Conservation (phyloP, 2,888 invertebrate species). For the Synergus itoensis region DNA sequence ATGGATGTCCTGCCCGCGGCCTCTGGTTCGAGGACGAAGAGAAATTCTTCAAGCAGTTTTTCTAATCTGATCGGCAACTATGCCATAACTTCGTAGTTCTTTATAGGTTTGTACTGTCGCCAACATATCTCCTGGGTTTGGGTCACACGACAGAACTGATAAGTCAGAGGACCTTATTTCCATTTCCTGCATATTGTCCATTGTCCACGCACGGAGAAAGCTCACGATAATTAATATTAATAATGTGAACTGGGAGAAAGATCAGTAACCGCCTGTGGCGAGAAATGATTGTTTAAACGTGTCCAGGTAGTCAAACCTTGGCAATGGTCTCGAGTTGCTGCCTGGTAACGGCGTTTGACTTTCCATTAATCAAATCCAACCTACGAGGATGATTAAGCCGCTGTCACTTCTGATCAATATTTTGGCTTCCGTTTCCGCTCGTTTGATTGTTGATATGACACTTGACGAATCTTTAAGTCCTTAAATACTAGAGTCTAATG, state of each 20-base stretch:
- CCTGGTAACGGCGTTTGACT: slow-evolving; percentile 46
- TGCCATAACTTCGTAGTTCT: slow-evolving; percentile 47
- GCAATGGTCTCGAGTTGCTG: slow-evolving; percentile 44
- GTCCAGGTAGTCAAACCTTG: slow-evolving; percentile 58
- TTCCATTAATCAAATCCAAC: slow-evolving; percentile 63
- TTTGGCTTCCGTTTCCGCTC: slow-evolving; percentile 64
- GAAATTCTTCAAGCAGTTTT: slow-evolving; percentile 57
- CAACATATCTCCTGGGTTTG: slow-evolving; percentile 22
- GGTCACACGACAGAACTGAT: background rate
- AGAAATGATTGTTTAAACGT: slow-evolving; percentile 60
- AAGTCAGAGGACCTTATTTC: background rate
- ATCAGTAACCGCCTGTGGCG: background rate
- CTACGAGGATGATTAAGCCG: slow-evolving; percentile 62
- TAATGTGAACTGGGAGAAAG: background rate
- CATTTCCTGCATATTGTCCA: slow-evolving; percentile 1
- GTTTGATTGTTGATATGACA: slow-evolving; percentile 5
- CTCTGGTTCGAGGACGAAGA: slow-evolving; percentile 54
- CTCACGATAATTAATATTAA: slow-evolving; percentile 6
- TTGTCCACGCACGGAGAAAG: background rate
- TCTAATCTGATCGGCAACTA: slow-evolving; percentile 65
- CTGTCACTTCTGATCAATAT: slow-evolving; percentile 61
- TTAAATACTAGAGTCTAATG: background rate
- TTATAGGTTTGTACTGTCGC: slow-evolving; percentile 13
- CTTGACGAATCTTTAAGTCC: background rate
- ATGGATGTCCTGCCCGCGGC: slow-evolving; percentile 63